phyloP scores from a whole-genome alignment of 1,140 invertebrate genomes.

The Saccostrea echinata region DNA sequence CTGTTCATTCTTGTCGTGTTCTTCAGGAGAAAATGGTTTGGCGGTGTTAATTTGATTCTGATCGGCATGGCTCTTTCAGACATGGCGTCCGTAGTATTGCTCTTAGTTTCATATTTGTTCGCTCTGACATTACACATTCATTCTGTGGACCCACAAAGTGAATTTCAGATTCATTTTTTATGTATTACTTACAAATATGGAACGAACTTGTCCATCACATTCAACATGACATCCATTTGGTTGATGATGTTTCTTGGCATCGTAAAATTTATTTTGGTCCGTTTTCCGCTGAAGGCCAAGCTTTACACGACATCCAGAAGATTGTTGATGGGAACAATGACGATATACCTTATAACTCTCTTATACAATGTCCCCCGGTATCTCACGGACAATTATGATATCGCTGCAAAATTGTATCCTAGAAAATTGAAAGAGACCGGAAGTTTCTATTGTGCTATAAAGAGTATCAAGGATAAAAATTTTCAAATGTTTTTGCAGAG shows the following conservation, averaged over 20 bases:
- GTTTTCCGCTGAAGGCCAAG: slow-evolving; percentile 13
- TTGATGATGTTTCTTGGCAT: background rate
- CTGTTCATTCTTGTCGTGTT: background rate
- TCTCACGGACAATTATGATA: slow-evolving; percentile 1
- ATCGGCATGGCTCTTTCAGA: background rate
- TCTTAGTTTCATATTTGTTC: background rate
- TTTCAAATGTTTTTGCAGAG: background rate
- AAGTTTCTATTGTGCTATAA: background rate
- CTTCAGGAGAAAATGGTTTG: background rate
- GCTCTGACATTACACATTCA: background rate
- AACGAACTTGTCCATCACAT: background rate
- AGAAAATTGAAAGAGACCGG: background rate
- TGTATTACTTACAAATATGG: slow-evolving; percentile 25
- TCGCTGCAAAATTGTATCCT: background rate
- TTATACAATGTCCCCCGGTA: background rate
- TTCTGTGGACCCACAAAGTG: background rate
- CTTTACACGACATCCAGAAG: background rate
- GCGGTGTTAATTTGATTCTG: background rate
- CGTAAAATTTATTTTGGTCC: background rate
- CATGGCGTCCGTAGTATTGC: background rate
- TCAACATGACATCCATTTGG: slow-evolving; percentile 17
- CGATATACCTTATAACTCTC: background rate
- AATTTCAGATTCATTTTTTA: background rate
- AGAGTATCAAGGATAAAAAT: background rate
- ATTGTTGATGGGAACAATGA: background rate